These are phyloP conservation scores for Laspeyria flexula DNA, from an alignment of 2,888 invertebrate species.

Conservation along the genomic window DNA sequence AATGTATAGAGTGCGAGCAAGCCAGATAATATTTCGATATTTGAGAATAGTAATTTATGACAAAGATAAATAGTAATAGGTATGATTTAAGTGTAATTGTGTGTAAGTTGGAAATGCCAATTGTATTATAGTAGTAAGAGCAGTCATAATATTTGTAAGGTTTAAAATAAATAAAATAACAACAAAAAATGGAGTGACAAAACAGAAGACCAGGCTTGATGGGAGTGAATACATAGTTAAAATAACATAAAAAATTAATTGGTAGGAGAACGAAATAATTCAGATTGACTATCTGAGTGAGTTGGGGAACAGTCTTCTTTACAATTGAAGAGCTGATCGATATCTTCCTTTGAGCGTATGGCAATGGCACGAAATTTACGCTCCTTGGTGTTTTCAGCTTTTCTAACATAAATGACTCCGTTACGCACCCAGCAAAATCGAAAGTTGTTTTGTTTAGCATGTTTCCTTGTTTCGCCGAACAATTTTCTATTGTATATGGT, in stretches of 20 bases:
- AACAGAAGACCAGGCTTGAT: background rate
- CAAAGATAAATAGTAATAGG: too few species aligned
- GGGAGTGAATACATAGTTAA: background rate
- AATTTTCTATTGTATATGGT: background rate
- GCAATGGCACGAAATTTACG: background rate
- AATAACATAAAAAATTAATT: background rate
- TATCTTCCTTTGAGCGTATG: background rate
- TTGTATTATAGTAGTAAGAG: too few species aligned
- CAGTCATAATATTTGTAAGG: too few species aligned
- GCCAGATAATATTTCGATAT: too few species aligned
- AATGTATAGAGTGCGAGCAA: too few species aligned
- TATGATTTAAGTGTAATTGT: too few species aligned
- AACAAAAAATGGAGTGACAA: background rate
- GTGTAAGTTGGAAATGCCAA: too few species aligned
- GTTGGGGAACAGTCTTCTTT: background rate
- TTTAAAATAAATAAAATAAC: background rate
- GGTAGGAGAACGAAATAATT: background rate
- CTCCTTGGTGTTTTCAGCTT: background rate
- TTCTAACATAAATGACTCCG: background rate
- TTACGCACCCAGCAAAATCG: background rate
- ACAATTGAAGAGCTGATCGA: background rate
- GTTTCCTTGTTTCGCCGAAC: background rate
- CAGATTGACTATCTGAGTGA: background rate
- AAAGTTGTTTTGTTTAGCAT: background rate
- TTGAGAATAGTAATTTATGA: too few species aligned